These are phyloP conservation scores for Phyto melanocephala DNA, from an alignment of 2,888 invertebrate species.

Conservation along the genomic window DNA sequence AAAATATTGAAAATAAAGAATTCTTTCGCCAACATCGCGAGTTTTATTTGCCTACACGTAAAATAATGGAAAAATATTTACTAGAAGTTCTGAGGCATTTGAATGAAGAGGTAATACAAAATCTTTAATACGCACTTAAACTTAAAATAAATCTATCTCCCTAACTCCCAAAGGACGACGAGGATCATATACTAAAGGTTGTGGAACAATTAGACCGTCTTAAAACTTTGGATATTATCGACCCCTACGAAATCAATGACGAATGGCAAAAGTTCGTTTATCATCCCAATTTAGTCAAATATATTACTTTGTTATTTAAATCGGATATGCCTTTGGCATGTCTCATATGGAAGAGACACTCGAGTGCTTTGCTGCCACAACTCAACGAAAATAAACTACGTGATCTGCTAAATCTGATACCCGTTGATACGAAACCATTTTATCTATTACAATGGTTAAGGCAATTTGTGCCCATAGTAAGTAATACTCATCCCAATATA, in stretches of 20 bases:
- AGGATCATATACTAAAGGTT: conserved; percentile 74
- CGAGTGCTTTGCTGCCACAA: conserved; percentile 73
- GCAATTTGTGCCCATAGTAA: conserved; percentile 76
- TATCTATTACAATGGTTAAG: conserved; percentile 77
- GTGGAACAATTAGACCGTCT: conserved; percentile 76
- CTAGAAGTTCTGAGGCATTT: conserved; percentile 73
- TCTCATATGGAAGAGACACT: conserved; percentile 77
- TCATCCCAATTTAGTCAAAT: conserved; percentile 74
- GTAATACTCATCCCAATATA: conserved; percentile 75
- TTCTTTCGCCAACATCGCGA: conserved; percentile 75
- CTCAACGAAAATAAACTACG: conserved; percentile 73
- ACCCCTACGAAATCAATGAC: conserved; percentile 77
- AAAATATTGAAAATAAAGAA: conserved; percentile 72
- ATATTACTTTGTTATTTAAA: conserved; percentile 74
- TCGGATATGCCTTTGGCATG: conserved; percentile 73
- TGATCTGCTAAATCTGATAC: conserved; percentile 74
- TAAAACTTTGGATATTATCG: conserved; percentile 76
- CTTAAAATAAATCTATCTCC: background rate
- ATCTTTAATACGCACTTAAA: background rate
- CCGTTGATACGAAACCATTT: conserved; percentile 74
- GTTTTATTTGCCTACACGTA: conserved; percentile 74
- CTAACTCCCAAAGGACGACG: conserved; percentile 68
- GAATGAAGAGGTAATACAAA: conserved; percentile 71
- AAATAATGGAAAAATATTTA: conserved; percentile 72
- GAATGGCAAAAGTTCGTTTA: conserved; percentile 78